A percentile compares a stretch with the other conserved stretches of the same genome.
phyloP scores from a whole-genome alignment of 2,797 vertebrate genomes.

The Poeciliopsis presidionis region DNA sequence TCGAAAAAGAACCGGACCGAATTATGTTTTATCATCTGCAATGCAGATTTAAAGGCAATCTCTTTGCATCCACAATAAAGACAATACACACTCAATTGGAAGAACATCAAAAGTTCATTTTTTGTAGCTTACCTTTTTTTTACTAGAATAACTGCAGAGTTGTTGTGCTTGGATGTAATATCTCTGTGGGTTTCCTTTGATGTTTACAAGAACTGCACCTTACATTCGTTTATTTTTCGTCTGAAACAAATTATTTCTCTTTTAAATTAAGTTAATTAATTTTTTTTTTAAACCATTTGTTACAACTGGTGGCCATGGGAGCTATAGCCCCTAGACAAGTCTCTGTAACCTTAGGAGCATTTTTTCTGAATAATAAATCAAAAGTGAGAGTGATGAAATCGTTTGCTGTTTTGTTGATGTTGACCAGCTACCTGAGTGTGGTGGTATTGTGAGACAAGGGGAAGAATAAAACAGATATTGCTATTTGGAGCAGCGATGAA shows the following conservation, averaged over 20 bases:
- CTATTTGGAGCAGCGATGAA: background rate
- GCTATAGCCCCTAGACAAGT: background rate
- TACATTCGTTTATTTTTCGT: background rate
- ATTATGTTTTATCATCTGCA: background rate
- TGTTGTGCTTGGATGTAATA: background rate
- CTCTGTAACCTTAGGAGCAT: background rate
- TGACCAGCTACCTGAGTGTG: background rate
- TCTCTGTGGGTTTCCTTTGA: background rate
- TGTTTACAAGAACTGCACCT: background rate
- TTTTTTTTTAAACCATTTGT: background rate
- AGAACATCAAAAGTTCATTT: background rate
- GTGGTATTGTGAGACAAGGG: background rate
- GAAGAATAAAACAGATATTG: background rate
- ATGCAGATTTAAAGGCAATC: background rate
- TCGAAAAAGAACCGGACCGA: too few species aligned
- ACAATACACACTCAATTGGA: background rate
- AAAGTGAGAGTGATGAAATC: background rate
- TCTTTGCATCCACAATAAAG: background rate
- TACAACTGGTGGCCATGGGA: accelerated
- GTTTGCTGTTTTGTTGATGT: background rate
- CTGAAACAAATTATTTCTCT: background rate
- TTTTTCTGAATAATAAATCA: background rate
- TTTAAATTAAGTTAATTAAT: background rate
- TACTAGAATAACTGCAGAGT: background rate
- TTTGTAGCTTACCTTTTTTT: background rate